Conservation (phyloP, 2,888 invertebrate genomes). For the Drosophila anomalata region DNA sequence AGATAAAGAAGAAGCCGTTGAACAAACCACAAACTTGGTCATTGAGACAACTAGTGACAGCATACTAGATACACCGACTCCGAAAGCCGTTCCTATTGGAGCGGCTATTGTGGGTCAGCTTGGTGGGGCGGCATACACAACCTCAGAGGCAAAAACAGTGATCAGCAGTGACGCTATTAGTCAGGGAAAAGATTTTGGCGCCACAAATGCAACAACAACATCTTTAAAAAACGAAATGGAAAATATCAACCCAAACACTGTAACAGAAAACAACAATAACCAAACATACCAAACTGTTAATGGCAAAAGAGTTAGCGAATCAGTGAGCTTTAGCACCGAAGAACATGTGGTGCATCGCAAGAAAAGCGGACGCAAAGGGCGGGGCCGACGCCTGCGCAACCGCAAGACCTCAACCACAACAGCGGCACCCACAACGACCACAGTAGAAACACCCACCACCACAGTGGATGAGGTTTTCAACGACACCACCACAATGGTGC, state of each 20-base stretch:
- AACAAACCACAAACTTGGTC: slow-evolving; percentile 19
- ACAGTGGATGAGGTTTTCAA: slow-evolving; percentile 11
- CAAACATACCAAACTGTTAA: slow-evolving; percentile 47
- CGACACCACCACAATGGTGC: slow-evolving; percentile 30
- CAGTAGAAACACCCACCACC: slow-evolving; percentile 22
- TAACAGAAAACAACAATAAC: slow-evolving; percentile 45
- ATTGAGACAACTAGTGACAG: slow-evolving; percentile 11
- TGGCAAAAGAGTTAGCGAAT: slow-evolving; percentile 70
- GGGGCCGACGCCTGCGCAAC: slow-evolving; percentile 51
- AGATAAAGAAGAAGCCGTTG: slow-evolving; percentile 2
- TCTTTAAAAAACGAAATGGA: slow-evolving; percentile 29
- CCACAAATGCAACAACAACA: slow-evolving; percentile 33
- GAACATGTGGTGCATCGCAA: slow-evolving; percentile 80
- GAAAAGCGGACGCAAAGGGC: slow-evolving; percentile 65
- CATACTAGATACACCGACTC: slow-evolving; percentile 9
- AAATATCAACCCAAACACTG: slow-evolving; percentile 9
- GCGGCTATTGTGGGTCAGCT: slow-evolving; percentile 27
- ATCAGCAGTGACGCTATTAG: slow-evolving; percentile 58
- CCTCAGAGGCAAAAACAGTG: not conserved
- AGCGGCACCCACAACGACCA: slow-evolving; percentile 27
- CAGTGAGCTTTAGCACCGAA: slow-evolving; percentile 81
- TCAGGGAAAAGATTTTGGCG: slow-evolving; percentile 1
- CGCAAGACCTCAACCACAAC: slow-evolving; percentile 39
- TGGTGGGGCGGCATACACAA: slow-evolving; percentile 13
- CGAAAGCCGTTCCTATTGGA: slow-evolving; percentile 25